Evolutionary conservation across 2,888 invertebrate genomes (phyloP).

Genomic region (Agrotis puta): DNA sequence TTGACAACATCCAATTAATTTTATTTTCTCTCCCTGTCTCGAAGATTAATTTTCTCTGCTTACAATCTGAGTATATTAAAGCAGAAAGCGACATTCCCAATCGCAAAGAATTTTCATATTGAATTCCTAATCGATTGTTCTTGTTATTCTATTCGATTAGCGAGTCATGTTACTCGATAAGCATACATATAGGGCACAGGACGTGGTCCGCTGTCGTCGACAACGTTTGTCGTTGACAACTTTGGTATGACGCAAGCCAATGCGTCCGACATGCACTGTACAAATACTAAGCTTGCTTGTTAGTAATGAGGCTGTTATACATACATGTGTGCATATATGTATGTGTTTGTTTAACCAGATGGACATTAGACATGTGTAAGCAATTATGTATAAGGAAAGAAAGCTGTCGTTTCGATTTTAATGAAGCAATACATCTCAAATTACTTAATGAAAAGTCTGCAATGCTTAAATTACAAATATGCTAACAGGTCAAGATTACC

Average conservation of each 20-base stretch:
- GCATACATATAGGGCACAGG: conserved; percentile 64
- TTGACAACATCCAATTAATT: conserved; percentile 29
- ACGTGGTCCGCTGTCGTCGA: conserved; percentile 60
- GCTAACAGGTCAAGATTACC: too few species aligned
- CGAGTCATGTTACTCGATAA: conserved; percentile 60
- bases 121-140: conserved; percentile 63
- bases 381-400: background rate
- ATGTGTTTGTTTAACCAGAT: conserved; percentile 16
- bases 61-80: conserved; percentile 45
- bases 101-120: conserved; percentile 57
- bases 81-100: conserved; percentile 38
- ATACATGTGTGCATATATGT: background rate
- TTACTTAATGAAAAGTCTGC: background rate
- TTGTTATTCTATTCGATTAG: conserved; percentile 65
- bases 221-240: conserved; percentile 66
- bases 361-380: background rate
- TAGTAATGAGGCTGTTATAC: conserved; percentile 51
- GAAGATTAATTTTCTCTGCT: conserved; percentile 41
- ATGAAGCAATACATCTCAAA: background rate
- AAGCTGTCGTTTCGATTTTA: background rate
- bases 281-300: conserved; percentile 61
- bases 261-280: conserved; percentile 60
- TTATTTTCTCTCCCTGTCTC: conserved; percentile 18
- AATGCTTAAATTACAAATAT: background rate
- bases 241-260: conserved; percentile 68